A percentile compares a stretch with the other conserved stretches of the same genome.
Conservation (phyloP, 2,888 invertebrate species). For the Euplagia quadripunctaria region DNA sequence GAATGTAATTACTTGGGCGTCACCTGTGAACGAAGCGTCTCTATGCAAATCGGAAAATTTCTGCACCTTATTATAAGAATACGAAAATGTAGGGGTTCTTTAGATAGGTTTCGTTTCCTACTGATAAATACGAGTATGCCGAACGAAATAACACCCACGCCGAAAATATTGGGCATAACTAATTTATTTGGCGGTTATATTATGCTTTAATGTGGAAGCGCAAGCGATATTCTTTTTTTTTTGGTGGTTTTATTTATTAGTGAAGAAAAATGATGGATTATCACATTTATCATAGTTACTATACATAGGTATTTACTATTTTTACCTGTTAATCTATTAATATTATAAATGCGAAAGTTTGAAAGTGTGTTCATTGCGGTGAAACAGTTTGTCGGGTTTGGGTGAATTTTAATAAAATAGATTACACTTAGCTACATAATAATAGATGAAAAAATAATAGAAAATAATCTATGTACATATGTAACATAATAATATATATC, state of each 20-base stretch:
- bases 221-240: constrained; percentile 26
- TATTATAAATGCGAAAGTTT: not conserved
- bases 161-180: constrained; percentile 83
- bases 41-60: constrained; percentile 83
- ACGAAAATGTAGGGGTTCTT: constrained; percentile 66
- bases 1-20: constrained; percentile 83
- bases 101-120: constrained; percentile 73
- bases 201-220: constrained; percentile 6
- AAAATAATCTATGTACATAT: not conserved
- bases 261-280: too few species aligned
- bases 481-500: not conserved
- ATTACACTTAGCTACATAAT: too few species aligned
- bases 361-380: not conserved
- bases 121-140: constrained; percentile 76
- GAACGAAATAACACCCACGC: constrained; percentile 79
- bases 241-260: not conserved
- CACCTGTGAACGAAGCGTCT: constrained; percentile 80
- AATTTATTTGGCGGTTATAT: constrained; percentile 76
- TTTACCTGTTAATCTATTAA: too few species aligned
- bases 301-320: not conserved
- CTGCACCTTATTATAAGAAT: constrained; percentile 83
- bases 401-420: not conserved
- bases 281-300: not conserved
- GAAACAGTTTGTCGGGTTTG: not conserved
- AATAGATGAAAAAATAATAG: too few species aligned